Conservation (phyloP, 2,113 vertebrate genomes). For the Tyrannus savana region DNA sequence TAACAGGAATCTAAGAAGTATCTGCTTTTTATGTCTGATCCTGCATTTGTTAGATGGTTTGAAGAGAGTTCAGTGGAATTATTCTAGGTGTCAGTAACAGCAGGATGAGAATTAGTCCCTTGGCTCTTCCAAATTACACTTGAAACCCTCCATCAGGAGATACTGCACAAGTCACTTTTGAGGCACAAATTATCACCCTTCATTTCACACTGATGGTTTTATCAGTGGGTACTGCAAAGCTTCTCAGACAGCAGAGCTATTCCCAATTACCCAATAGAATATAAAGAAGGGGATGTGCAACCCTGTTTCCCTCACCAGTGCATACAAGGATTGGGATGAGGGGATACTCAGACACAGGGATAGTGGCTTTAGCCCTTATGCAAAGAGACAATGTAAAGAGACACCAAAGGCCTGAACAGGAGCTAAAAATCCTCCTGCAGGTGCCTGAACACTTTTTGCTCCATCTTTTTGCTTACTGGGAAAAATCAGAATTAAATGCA, state of each 20-base stretch:
- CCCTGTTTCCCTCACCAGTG: neutral
- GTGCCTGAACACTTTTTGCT: neutral
- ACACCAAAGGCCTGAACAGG: neutral
- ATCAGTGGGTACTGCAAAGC: neutral
- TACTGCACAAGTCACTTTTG: neutral
- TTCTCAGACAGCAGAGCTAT: neutral
- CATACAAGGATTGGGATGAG: neutral
- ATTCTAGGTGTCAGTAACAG: neutral
- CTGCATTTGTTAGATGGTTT: neutral
- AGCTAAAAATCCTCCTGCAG: neutral
- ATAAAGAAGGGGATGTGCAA: neutral
- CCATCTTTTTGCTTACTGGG: neutral
- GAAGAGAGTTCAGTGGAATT: neutral
- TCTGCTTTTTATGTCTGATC: neutral
- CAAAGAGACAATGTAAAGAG: neutral
- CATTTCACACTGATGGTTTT: neutral
- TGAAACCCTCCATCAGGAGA: neutral
- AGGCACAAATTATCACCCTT: neutral
- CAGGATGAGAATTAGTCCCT: neutral
- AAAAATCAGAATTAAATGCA: neutral
- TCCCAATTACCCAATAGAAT: neutral
- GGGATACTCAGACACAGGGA: neutral
- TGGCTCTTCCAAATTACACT: neutral
- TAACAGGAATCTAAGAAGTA: neutral
- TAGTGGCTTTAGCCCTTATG: neutral